These are phyloP conservation scores for Poecilobothrus nobilitatus DNA, from an alignment of 2,888 invertebrate genomes.

Conservation along the genomic window DNA sequence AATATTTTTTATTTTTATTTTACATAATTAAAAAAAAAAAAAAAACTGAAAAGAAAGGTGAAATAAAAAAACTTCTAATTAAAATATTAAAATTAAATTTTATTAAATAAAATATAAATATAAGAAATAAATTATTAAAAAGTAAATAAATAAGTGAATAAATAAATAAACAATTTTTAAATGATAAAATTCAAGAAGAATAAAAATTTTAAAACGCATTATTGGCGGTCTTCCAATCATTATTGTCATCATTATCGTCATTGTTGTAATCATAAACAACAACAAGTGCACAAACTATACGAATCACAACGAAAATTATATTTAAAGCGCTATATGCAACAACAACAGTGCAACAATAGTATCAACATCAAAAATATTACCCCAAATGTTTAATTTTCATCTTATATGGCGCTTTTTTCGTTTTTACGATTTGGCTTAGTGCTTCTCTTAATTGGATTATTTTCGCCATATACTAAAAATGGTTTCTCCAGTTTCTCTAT, in stretches of 20 bases:
- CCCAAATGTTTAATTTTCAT: slow-evolving; percentile 64
- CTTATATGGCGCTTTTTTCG: slow-evolving; percentile 67
- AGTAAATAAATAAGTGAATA: no score
- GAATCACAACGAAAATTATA: not conserved
- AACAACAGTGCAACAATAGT: not conserved
- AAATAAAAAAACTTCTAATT: no score
- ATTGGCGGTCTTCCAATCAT: not conserved
- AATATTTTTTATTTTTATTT: no score
- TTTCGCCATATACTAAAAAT: slow-evolving; percentile 34
- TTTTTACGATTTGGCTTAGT: slow-evolving; percentile 57
- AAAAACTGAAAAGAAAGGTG: no score
- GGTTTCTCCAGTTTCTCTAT: slow-evolving; percentile 24
- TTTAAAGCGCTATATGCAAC: not conserved
- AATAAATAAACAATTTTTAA: not conserved
- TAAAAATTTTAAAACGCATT: not conserved
- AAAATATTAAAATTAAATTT: no score
- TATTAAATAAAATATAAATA: no score
- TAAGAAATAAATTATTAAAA: no score
- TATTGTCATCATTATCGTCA: not conserved
- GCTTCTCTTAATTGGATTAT: slow-evolving; percentile 47
- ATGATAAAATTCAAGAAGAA: not conserved
- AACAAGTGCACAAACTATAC: not conserved
- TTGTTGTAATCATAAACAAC: not conserved
- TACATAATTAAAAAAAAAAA: no score
- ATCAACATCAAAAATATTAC: slow-evolving; percentile 15